A percentile compares a stretch with the other conserved stretches of the same genome.
Conservation (phyloP, 2,888 invertebrate genomes). For the Drosophila mimetica region DNA sequence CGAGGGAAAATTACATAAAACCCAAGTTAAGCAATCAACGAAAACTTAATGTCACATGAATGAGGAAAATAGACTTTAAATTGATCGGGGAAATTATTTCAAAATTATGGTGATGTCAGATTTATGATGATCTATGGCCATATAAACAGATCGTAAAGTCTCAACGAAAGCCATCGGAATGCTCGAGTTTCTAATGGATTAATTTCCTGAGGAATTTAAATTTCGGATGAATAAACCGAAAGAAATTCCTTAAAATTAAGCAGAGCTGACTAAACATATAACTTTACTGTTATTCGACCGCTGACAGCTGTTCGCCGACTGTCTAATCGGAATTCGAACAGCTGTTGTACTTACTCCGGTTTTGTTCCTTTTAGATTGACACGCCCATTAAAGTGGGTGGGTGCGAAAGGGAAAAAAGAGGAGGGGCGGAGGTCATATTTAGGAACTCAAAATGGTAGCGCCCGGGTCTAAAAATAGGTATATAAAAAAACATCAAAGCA, state of each 20-base stretch:
- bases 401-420: neutral
- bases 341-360: slow-evolving; percentile 12
- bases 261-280: neutral
- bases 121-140: slow-evolving; percentile 33
- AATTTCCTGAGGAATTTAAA: slow-evolving; percentile 7
- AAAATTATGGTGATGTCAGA: slow-evolving; percentile 26
- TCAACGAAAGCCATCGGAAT: slow-evolving; percentile 11
- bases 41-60: slow-evolving; percentile 26
- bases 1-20: slow-evolving; percentile 16
- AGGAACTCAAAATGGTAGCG: slow-evolving; percentile 19
- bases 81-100: slow-evolving; percentile 18
- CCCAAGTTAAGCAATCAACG: slow-evolving; percentile 13
- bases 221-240: neutral
- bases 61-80: slow-evolving; percentile 18
- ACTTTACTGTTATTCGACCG: slow-evolving; percentile 6
- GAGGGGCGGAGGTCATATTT: neutral
- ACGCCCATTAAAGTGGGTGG: slow-evolving; percentile 15
- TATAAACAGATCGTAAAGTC: slow-evolving; percentile 34
- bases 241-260: neutral
- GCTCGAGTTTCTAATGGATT: slow-evolving; percentile 18
- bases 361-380: slow-evolving; percentile 25
- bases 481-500: slow-evolving; percentile 63
- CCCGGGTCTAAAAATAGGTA: slow-evolving; percentile 47
- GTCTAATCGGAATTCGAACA: slow-evolving; percentile 32
- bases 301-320: slow-evolving; percentile 20